These are phyloP conservation scores for Bucorvus abyssinicus DNA, from an alignment of 2,797 vertebrate genomes.

Conservation along the genomic window DNA sequence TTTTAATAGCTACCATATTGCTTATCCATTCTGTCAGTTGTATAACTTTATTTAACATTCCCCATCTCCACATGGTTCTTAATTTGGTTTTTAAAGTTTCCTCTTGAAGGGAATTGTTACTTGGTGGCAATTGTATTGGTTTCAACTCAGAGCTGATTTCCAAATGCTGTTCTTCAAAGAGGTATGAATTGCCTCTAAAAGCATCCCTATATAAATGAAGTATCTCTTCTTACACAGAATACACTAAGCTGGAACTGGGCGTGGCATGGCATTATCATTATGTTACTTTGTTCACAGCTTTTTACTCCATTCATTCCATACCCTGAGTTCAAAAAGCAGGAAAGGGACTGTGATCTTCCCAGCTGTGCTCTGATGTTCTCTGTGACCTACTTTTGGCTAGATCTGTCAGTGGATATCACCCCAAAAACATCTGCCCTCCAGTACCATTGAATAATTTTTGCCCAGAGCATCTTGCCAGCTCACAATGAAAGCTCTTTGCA, in stretches of 20 bases:
- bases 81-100: background rate
- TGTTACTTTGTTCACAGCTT: background rate
- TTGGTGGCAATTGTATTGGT: background rate
- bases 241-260: background rate
- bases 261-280: background rate
- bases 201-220: background rate
- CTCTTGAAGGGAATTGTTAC: background rate
- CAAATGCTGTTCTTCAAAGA: background rate
- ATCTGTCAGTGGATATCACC: background rate
- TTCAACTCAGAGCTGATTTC: background rate
- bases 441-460: background rate
- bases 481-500: background rate
- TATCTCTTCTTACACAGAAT: background rate
- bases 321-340: background rate
- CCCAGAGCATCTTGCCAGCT: background rate
- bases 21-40: background rate
- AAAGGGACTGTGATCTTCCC: background rate
- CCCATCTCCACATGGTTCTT: background rate
- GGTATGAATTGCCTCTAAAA: background rate
- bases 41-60: conserved; percentile 27
- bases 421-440: background rate
- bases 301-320: background rate
- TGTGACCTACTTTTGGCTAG: background rate
- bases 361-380: background rate
- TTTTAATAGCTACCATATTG: conserved; percentile 56